phyloP scores from a whole-genome alignment of 2,113 vertebrate species.

The Genyomyrus donnyi region DNA sequence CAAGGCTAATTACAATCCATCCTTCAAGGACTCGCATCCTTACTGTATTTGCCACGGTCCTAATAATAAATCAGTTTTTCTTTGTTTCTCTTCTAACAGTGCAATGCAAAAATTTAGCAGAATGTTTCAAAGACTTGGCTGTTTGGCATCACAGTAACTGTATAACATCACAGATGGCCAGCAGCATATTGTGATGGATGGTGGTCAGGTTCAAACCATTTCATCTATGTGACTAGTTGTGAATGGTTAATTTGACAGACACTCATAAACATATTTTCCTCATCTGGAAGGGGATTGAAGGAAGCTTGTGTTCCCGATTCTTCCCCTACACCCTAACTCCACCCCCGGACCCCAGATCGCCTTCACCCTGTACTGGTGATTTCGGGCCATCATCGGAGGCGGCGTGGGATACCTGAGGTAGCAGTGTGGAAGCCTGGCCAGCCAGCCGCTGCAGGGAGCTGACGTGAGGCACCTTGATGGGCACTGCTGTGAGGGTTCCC shows the following conservation, averaged over 20 bases:
- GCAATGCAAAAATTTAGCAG: neutral
- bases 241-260: neutral
- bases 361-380: neutral
- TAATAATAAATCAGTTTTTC: neutral
- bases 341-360: neutral
- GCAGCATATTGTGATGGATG: neutral
- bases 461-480: constrained; percentile 95
- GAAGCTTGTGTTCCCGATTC: neutral
- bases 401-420: constrained; percentile 88
- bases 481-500: constrained; percentile 81
- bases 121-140: neutral
- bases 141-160: neutral
- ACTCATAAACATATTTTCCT: neutral
- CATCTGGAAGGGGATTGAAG: neutral
- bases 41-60: neutral
- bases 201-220: neutral
- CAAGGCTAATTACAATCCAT: no score
- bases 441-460: constrained; percentile 94
- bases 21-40: neutral
- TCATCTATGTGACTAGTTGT: neutral
- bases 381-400: neutral
- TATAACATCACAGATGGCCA: neutral
- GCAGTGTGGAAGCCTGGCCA: constrained; percentile 83
- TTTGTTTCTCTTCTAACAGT: neutral
- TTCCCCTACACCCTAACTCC: neutral